phyloP scores from a whole-genome alignment of 2,797 vertebrate genomes.

The Coilia nasus region DNA sequence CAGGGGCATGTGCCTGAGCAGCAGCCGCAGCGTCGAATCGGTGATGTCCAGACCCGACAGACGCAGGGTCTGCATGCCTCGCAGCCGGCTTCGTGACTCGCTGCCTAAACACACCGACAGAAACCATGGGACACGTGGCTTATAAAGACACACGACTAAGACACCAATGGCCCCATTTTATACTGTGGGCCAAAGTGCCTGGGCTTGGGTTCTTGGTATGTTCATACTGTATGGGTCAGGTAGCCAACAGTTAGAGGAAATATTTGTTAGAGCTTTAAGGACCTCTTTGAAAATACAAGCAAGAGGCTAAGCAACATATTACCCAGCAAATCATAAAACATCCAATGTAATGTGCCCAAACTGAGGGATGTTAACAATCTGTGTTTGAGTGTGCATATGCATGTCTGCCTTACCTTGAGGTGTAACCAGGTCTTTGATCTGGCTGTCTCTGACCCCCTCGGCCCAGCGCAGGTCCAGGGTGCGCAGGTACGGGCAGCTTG shows the following conservation, averaged over 20 bases:
- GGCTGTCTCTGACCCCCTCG: conserved; percentile 89
- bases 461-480: conserved; percentile 97
- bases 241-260: too few species aligned
- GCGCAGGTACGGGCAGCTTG: conserved; percentile 88
- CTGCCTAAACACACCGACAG: conserved; percentile 69
- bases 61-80: conserved; percentile 87
- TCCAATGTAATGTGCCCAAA: too few species aligned
- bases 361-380: neutral
- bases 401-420: conserved; percentile 76
- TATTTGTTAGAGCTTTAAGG: too few species aligned
- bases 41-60: conserved; percentile 92
- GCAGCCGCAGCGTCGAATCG: conserved; percentile 87
- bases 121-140: neutral
- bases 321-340: too few species aligned
- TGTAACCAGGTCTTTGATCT: conserved; percentile 90
- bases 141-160: neutral
- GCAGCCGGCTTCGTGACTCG: conserved; percentile 93
- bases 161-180: neutral
- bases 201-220: too few species aligned
- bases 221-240: too few species aligned
- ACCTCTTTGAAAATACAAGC: too few species aligned
- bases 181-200: neutral
- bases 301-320: too few species aligned
- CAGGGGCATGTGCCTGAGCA: conserved; percentile 93
- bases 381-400: neutral